Percentiles rank a stretch among this genome's conserved stretches.
Evolutionary conservation across 2,113 vertebrate genomes (phyloP).

Genomic region (Gymnobelideus leadbeateri): DNA sequence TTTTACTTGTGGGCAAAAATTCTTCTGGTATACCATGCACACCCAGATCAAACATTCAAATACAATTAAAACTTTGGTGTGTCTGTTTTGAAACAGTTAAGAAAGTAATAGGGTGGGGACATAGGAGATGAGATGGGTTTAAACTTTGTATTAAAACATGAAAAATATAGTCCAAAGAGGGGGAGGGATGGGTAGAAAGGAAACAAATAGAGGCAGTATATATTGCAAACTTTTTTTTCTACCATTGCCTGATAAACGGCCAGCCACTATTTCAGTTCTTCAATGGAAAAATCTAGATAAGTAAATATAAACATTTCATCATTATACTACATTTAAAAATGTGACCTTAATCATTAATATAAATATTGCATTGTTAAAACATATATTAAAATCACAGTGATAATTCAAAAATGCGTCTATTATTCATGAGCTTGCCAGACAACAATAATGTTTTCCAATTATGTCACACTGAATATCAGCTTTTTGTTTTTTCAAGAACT

Average conservation of each 20-base stretch:
- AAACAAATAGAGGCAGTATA: background rate
- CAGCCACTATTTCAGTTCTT: conserved; percentile 34
- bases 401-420: conserved; percentile 41
- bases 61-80: background rate
- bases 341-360: conserved; percentile 51
- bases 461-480: conserved; percentile 7
- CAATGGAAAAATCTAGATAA: conserved; percentile 64
- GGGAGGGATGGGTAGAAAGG: background rate
- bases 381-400: conserved; percentile 46
- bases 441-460: conserved; percentile 46
- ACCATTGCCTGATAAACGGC: conserved; percentile 18
- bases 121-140: conserved; percentile 20
- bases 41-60: background rate
- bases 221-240: background rate
- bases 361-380: conserved; percentile 44
- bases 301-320: conserved; percentile 48
- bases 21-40: background rate
- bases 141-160: background rate
- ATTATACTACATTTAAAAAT: background rate
- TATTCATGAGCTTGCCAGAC: conserved; percentile 15
- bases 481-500: conserved; percentile 45
- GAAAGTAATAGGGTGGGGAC: background rate
- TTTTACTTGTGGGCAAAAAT: conserved; percentile 10
- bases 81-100: background rate
- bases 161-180: background rate